Evolutionary conservation across 2,888 invertebrate genomes (phyloP).

Genomic region (Subacronicta megacephala): DNA sequence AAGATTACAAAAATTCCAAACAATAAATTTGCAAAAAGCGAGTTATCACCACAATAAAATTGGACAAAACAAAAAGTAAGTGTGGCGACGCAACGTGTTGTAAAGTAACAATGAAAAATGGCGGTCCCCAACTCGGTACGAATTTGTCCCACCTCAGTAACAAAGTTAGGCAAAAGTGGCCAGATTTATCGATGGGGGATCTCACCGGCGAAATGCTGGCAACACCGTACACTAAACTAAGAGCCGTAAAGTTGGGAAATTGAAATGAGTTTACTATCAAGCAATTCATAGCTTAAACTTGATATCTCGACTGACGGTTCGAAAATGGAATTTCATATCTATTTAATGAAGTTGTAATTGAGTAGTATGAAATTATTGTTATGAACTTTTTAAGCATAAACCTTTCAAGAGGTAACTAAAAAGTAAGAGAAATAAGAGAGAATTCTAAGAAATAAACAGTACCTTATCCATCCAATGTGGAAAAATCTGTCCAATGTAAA

Average conservation of each 20-base stretch:
- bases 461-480: too few relatives aligned
- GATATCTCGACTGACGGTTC: conserved; percentile 28
- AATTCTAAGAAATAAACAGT: too few relatives aligned
- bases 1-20: conserved; percentile 54
- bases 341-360: too few relatives aligned
- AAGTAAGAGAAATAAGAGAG: too few relatives aligned
- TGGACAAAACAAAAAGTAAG: conserved; percentile 59
- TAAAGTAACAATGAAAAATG: conserved; percentile 65
- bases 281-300: conserved; percentile 51
- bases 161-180: conserved; percentile 64
- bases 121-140: conserved; percentile 58
- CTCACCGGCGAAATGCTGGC: conserved; percentile 48
- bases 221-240: conserved; percentile 54
- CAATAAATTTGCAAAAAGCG: conserved; percentile 53
- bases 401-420: too few relatives aligned
- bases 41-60: conserved; percentile 58
- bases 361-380: too few relatives aligned
- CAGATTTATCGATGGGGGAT: conserved; percentile 63
- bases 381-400: too few relatives aligned
- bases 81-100: conserved; percentile 56
- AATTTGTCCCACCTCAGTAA: conserved; percentile 63
- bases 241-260: conserved; percentile 50
- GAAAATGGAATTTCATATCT: conserved; percentile 31
- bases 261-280: conserved; percentile 59
- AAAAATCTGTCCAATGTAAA: too few relatives aligned